phyloP scores from a whole-genome alignment of 2,888 invertebrate species.

The Anthophora plumipes region DNA sequence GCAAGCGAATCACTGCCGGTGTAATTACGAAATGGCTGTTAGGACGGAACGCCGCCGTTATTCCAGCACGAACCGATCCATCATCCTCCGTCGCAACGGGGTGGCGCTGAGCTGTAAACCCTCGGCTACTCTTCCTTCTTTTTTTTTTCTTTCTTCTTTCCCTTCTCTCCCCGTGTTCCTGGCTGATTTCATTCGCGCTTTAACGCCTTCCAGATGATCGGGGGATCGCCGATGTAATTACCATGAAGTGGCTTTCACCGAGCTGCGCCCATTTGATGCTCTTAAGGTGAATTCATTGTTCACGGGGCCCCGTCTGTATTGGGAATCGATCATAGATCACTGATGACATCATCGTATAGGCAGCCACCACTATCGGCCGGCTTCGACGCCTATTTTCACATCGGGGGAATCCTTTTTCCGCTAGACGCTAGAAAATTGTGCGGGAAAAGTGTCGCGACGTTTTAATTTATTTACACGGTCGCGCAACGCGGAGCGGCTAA shows the following conservation, averaged over 20 bases:
- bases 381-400: constrained; percentile 41
- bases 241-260: constrained; percentile 73
- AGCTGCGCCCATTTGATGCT: constrained; percentile 70
- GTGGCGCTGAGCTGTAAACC: constrained; percentile 62
- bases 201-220: constrained; percentile 75
- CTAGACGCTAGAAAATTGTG: not conserved
- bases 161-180: constrained; percentile 40
- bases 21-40: constrained; percentile 81
- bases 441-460: constrained; percentile 1
- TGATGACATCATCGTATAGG: constrained; percentile 61
- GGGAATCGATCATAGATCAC: constrained; percentile 70
- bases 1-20: constrained; percentile 77
- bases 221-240: constrained; percentile 71
- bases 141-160: not conserved
- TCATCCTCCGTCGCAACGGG: constrained; percentile 76
- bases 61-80: constrained; percentile 76
- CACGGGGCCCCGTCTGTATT: constrained; percentile 47
- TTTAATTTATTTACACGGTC: constrained; percentile 30
- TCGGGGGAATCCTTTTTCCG: constrained; percentile 27
- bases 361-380: constrained; percentile 16
- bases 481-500: not conserved
- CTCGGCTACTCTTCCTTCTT: constrained; percentile 50
- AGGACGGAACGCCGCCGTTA: constrained; percentile 73
- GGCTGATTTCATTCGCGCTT: constrained; percentile 75
- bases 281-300: constrained; percentile 69